phyloP scores from a whole-genome alignment of 2,797 vertebrate genomes.

The Microctenopoma steveboyesi region DNA sequence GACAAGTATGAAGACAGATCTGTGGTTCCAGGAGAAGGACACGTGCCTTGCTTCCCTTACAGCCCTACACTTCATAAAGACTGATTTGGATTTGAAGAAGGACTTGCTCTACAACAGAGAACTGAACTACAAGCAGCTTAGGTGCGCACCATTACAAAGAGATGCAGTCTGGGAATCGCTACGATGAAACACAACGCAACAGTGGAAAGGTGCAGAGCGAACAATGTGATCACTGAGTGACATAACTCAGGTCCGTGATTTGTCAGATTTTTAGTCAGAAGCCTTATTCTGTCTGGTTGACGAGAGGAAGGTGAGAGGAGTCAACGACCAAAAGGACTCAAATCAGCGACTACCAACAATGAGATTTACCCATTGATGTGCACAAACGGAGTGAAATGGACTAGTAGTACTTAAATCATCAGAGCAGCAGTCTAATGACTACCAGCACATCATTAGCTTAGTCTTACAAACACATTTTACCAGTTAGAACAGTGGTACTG shows the following conservation, averaged over 20 bases:
- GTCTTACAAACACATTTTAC: conserved; percentile 64
- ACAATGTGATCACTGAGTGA: conserved; percentile 49
- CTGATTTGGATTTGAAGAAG: conserved; percentile 4
- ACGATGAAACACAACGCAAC: conserved; percentile 51
- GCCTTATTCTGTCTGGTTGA: conserved; percentile 22
- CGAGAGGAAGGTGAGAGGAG: neutral
- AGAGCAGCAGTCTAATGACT: conserved; percentile 69
- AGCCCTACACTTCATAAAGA: conserved; percentile 71
- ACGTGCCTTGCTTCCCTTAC: conserved; percentile 65
- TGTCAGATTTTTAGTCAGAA: conserved; percentile 38
- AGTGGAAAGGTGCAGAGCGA: conserved; percentile 46
- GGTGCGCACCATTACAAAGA: conserved; percentile 71
- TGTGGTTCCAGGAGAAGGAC: conserved; percentile 63
- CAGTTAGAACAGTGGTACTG: conserved; percentile 65
- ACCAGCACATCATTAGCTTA: conserved; percentile 62
- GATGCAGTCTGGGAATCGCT: conserved; percentile 61
- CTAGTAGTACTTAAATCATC: conserved; percentile 60
- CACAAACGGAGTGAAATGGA: conserved; percentile 68
- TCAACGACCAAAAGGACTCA: conserved; percentile 19
- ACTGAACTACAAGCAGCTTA: conserved; percentile 76
- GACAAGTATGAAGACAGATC: conserved; percentile 19
- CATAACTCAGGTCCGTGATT: conserved; percentile 34
- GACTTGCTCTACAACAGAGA: conserved; percentile 41
- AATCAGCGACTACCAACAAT: conserved; percentile 56
- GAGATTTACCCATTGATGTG: conserved; percentile 68